Evolutionary conservation across 1,140 invertebrate genomes (phyloP).

Genomic region (Episyrphus balteatus): DNA sequence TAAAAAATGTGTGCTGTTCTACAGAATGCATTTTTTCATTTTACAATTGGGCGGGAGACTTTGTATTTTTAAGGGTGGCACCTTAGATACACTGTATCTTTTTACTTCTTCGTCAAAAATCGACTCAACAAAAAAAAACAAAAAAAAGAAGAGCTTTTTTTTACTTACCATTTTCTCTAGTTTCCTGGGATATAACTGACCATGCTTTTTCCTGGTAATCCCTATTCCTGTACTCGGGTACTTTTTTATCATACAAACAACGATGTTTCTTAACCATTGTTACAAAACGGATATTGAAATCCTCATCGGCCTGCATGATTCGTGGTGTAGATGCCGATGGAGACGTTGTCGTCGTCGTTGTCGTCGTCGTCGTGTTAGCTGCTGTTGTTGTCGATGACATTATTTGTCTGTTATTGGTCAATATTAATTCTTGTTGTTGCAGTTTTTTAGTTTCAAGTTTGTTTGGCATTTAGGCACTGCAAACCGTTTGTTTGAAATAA

Average conservation of each 20-base stretch:
- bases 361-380: slow-evolving; percentile 6
- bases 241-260: slow-evolving; percentile 34
- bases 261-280: slow-evolving; percentile 31
- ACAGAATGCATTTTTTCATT: too few species aligned
- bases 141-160: background rate
- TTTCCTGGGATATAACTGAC: slow-evolving; percentile 36
- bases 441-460: too few species aligned
- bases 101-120: background rate
- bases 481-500: too few species aligned
- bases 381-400: slow-evolving; percentile 1
- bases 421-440: too few species aligned
- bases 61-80: too few species aligned
- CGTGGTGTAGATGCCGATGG: slow-evolving; percentile 12
- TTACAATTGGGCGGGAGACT: too few species aligned
- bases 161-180: slow-evolving; percentile 25
- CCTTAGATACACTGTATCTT: background rate
- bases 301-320: slow-evolving; percentile 35
- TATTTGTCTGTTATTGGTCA: too few species aligned
- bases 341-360: slow-evolving; percentile 2
- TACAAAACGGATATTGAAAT: slow-evolving; percentile 36
- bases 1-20: too few species aligned
- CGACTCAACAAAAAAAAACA: background rate
- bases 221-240: slow-evolving; percentile 34
- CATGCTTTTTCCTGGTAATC: slow-evolving; percentile 35
- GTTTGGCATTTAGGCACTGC: too few species aligned